phyloP scores from a whole-genome alignment of 2,888 invertebrate genomes.

The Neuroscelio doddi region DNA sequence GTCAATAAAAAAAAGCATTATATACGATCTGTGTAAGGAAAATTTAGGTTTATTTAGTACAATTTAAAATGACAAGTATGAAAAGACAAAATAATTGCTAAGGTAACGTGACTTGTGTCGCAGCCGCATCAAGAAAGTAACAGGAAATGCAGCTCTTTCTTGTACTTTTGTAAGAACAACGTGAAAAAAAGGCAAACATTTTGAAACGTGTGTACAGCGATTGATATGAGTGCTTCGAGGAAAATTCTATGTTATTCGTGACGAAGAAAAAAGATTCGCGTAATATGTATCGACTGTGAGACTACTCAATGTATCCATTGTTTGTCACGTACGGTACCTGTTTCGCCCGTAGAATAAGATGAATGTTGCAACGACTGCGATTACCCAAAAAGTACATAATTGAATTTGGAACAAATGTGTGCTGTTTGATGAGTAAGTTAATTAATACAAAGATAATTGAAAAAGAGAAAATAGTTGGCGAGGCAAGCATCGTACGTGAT shows the following conservation, averaged over 20 bases:
- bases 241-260: constrained; percentile 29
- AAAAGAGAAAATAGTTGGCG: constrained; percentile 7
- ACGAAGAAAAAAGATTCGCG: constrained; percentile 46
- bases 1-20: neutral
- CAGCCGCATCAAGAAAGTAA: too few species aligned
- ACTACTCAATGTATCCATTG: constrained; percentile 49
- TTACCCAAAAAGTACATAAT: too few species aligned
- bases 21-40: neutral
- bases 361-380: neutral
- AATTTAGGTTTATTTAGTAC: neutral
- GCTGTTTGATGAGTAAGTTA: neutral
- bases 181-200: constrained; percentile 10
- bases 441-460: too few species aligned
- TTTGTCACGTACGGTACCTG: constrained; percentile 54
- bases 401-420: neutral
- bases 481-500: constrained; percentile 45
- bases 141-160: constrained; percentile 7
- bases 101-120: constrained; percentile 51
- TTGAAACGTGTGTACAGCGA: constrained; percentile 41
- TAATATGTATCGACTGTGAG: constrained; percentile 47
- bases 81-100: constrained; percentile 66
- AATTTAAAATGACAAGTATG: neutral
- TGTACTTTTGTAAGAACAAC: constrained; percentile 3
- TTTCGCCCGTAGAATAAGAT: constrained; percentile 12
- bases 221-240: constrained; percentile 41